Evolutionary conservation across 2,888 invertebrate species (phyloP), one percentile per base, ranked within the genome.

Genomic region (Chironomus tentans): DNA sequence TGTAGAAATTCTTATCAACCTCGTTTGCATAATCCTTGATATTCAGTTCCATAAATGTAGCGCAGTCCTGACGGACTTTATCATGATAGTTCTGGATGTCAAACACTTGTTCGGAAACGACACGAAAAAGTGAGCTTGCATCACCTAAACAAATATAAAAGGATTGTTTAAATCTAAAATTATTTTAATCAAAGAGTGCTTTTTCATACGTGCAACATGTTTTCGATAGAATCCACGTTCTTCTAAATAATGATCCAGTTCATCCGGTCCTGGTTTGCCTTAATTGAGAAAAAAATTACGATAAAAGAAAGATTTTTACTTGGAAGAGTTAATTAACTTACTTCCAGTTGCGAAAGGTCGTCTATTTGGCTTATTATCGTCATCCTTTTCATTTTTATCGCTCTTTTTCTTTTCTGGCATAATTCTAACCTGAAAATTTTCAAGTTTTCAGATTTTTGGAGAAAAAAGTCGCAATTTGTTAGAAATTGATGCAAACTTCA

Each of bases 61-160:
- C 87, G 80, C 92, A 92, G 78, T 91, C 89, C 79, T 87, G 86
- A 76, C 94, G 88, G 73, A 95, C 90, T 81, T 87, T 87, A 79
- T 89, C 87, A 82, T 94, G 93, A 82, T 90, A 89, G 78, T 89
- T 85, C 85, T 96, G 88, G 24, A 87, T 87, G 76, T 87, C 87
- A 80, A 85, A 88, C 79, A 84, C 88, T 85, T 95, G 94, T 84
- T 97, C 96, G 50, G 95, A 92, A 73, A 95, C 90, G 12, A 92
- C 93, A 79, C 96, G 88, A 84, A 96, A 97, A 70, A 97, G 85
- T 81, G 94, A 95, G 77, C 93, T 93, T 73, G 93, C 91, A 86
- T 97, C 96, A 80, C 91, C 56, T 56, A 15, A 50, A n/a, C 7
- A 18, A 15, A 24, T 24, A 4, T 56, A 18, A 15, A 56, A 5